Evolutionary conservation across 1,140 invertebrate species (phyloP).

Genomic region (honey bee (Apis mellifera)): Amel_HAv3.1 CM009942.2:376001-376500

Average conservation of each 20-base stretch:
- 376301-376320: conserved; percentile 12
- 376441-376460: conserved; percentile 40
- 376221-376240: conserved; percentile 1
- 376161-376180: neutral
- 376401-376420: neutral
- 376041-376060: neutral
- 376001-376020: conserved; percentile 59
- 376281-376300: conserved; percentile 18
- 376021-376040: conserved; percentile 52
- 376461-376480: conserved; percentile 66
- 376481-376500: conserved; percentile 67
- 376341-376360: conserved; percentile 59
- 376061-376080: no score
- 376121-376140: no score
- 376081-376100: no score
- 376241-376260: neutral
- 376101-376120: no score
- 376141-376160: no score
- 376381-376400: conserved; percentile 55
- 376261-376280: conserved; percentile 7
- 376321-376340: neutral
- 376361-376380: conserved; percentile 55
- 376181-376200: neutral
- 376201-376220: neutral
- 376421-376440: neutral